A percentile compares a stretch with the other conserved stretches of the same genome.
These are phyloP conservation scores for Cylas formicarius DNA, from an alignment of 1,140 invertebrate genomes.

Conservation along the genomic window DNA sequence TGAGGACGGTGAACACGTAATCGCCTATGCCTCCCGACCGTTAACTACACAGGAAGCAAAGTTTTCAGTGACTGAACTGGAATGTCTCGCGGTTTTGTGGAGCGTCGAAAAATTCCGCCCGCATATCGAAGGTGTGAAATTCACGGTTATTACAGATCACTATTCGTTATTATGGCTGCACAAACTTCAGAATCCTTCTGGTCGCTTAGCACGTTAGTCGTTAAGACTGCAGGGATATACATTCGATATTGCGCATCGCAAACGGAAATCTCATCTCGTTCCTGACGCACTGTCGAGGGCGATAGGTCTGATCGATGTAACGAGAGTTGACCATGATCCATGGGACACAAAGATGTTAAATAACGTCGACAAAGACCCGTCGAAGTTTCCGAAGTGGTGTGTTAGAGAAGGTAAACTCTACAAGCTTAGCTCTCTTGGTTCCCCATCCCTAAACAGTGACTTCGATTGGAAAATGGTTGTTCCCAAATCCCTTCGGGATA, in stretches of 20 bases:
- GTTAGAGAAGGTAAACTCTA: constrained; percentile 14
- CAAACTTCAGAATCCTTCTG: constrained; percentile 14
- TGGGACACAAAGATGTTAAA: constrained; percentile 13
- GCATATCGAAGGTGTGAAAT: constrained; percentile 42
- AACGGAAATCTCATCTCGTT: constrained; percentile 13
- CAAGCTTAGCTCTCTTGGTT: constrained; percentile 9
- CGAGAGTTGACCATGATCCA: background rate
- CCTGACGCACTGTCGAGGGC: constrained; percentile 12
- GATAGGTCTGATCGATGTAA: background rate
- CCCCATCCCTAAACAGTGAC: background rate
- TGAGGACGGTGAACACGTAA: constrained; percentile 16
- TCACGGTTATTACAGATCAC: constrained; percentile 42
- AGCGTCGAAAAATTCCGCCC: constrained; percentile 41
- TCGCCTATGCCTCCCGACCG: constrained; percentile 27
- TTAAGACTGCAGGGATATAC: constrained; percentile 31
- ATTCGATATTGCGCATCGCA: constrained; percentile 14
- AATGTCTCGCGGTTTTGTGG: constrained; percentile 44
- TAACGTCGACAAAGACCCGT: constrained; percentile 1
- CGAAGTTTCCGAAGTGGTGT: constrained; percentile 14
- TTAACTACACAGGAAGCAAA: constrained; percentile 33
- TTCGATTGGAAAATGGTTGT: constrained; percentile 22
- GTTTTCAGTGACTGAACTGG: constrained; percentile 43
- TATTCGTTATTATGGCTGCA: constrained; percentile 9
- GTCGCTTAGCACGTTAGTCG: constrained; percentile 11
- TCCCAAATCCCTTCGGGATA: constrained; percentile 7